These are phyloP conservation scores for Drosophila algonquin DNA, from an alignment of 2,888 invertebrate genomes.

Conservation along the genomic window DNA sequence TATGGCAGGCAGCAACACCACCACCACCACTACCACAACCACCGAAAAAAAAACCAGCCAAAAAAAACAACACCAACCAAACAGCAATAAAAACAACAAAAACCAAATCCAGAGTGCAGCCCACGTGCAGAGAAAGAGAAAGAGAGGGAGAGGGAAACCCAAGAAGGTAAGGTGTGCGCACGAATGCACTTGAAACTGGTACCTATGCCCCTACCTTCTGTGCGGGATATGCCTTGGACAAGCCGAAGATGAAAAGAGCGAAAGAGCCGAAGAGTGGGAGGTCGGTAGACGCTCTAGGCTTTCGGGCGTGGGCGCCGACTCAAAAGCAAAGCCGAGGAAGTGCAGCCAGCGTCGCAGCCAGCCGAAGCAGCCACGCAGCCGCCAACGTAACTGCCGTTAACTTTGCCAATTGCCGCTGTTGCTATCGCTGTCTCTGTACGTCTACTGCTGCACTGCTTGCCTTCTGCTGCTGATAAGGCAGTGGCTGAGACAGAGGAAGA, in stretches of 20 bases:
- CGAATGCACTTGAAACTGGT: background rate
- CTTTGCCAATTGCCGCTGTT: background rate
- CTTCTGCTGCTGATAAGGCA: background rate
- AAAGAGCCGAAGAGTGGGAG: slow-evolving; percentile 3
- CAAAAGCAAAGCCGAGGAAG: slow-evolving; percentile 59
- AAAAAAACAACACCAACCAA: slow-evolving; percentile 20
- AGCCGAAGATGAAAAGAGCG: slow-evolving; percentile 7
- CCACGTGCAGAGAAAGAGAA: slow-evolving; percentile 33
- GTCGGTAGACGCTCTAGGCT: background rate
- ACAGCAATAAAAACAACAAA: slow-evolving; percentile 17
- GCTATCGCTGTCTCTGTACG: no score
- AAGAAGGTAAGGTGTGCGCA: background rate
- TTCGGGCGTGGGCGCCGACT: slow-evolving; percentile 27
- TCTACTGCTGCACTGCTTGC: no score
- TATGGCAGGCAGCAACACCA: slow-evolving; percentile 50
- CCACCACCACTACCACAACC: slow-evolving; percentile 8
- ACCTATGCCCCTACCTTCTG: background rate
- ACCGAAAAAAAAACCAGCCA: slow-evolving; percentile 19
- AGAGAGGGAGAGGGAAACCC: background rate
- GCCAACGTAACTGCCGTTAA: slow-evolving; percentile 32
- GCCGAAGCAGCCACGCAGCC: slow-evolving; percentile 5
- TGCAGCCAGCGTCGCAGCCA: slow-evolving; percentile 44
- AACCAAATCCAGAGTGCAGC: slow-evolving; percentile 20
- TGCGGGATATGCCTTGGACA: background rate
- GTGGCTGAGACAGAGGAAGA: background rate